Evolutionary conservation across 53 echinoderm and acorn worm genomes (phyloP), one percentile per base, ranked within the genome.

Genomic region (Arbacia lixula): DNA sequence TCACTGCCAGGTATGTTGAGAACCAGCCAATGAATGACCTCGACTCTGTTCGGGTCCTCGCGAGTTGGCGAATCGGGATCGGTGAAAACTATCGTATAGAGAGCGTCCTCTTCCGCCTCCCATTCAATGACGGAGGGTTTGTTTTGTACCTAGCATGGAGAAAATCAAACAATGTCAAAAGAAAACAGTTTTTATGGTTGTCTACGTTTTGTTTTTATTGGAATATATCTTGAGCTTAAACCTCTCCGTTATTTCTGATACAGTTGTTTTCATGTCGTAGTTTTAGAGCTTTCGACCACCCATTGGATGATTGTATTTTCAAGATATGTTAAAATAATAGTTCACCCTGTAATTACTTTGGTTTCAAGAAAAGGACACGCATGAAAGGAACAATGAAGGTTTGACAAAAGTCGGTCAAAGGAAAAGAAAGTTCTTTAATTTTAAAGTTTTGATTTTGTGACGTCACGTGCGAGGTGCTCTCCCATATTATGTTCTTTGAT

Each of bases 11-110:
- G 85, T 28, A 95, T 85, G 61, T 95, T 91, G 65, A 95, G 71
- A 9, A 93, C 87, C 77, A 95, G 49, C 96, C 96, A 95, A 49
- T 95, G 96, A 69, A 88, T 75, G 71, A 91, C 94, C 65, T 95
- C 93, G 26, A 87, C 54, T 36, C 85, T 75, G 52, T 84, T 89
- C 19, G 91, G 91, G 40, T 88, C 52, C 19, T 82, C 75, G 34
- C 88, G 84, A 22, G 80, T 85, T n/a, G 96, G 93, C 26, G 89
- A 71, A 67, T 85, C 89, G 20, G 67, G 66, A 20, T 66, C 79
- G 25, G 80, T 80, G 67, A 79, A 79, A 40, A 87, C 36, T 19
- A 87, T 36, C 1, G 87, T 79, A 21, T 87, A 87, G 33, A 87
- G 76, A 17, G 54, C 80, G 52, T 40, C 81, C 36, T 75, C 80